Evolutionary conservation across 30 jellyfish, hydroid and myxozoan species (phyloP), one percentile per base, ranked within the genome.

Genomic region (Chrysaora quinquecirrha): DNA sequence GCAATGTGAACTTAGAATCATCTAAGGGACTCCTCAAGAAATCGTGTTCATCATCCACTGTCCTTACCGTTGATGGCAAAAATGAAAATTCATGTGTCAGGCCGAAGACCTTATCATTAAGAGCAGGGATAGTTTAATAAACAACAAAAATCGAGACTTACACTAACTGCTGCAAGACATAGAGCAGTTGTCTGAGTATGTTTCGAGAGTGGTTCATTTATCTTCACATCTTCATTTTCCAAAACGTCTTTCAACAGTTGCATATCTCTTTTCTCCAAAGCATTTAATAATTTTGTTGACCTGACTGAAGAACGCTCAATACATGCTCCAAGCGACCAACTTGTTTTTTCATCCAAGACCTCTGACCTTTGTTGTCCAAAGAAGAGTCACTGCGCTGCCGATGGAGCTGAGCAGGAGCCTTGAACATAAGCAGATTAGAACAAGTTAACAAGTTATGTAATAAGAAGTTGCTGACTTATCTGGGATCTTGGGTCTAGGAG

Each of bases 121-220:
- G n/a, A n/a, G n/a, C n/a, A n/a, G n/a, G n/a, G n/a, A n/a, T n/a
- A n/a, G n/a, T n/a, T n/a, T n/a, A n/a, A n/a, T n/a, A n/a, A n/a
- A n/a, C n/a, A n/a, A n/a, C n/a, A n/a, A n/a, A n/a, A n/a, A n/a
- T n/a, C n/a, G n/a, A n/a, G n/a, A n/a, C 97, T 73, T 77, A 90
- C 97, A 30, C 65, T 35, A 1, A 87, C 34, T 0, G 95, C 78
- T 1, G 96, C 96, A 78, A 84, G 82, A 3, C 64, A 58, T 34
- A 90, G 84, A 22, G 97, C 96, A 7, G 97, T 90, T 6, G 83
- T 90, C 24, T 78, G 93, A 16, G 90, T 61, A 69, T 56, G 87
- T 38, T 85, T 77, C 12, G 89, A 29, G 20, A 90, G 65, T 2
- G 94, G 89, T 46, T 62, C 93, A 62, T 90, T 64, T 34, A 90